Base-by-base conservation (phyloP, 2,797 vertebrate genomes). In the Sparus aurata region DNA sequence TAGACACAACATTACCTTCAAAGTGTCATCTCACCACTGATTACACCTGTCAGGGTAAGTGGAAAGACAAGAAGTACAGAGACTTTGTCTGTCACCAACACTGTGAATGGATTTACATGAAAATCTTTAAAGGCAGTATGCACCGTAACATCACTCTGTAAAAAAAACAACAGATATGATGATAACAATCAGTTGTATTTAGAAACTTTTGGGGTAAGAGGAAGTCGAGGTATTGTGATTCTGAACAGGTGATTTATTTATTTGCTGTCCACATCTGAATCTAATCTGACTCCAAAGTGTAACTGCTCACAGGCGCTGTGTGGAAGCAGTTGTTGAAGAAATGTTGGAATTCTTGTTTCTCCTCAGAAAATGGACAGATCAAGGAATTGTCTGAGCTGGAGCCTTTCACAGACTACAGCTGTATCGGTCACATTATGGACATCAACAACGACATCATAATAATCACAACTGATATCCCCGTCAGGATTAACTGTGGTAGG, bases 401-500 rank as follows among this genome's bases (percentile, higher is more conserved):
- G 60, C 91, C 87, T 0, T 84, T 69, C 49, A 84, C 65, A n/a
- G 0, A 53, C 0, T 93, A 94, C 87, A 65, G 0, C 0, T 95
- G 94, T 34, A 63, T 0, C 3, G 91, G 83, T 66, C 1, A 3
- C 2, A 67, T 91, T 55, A 13, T 17, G 13, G 0, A 50, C 2
- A 34, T 8, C 1, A 15, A 17, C 1, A 4, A 16, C 0, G 0
- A 0, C 15, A 0, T 0, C 13, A 61, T 22, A 0, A 30, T 1
- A 0, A n/a, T 1, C 0, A 30, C 0, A 2, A 0, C 0, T 27
- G 0, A 0, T 3, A 0, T 87, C 46, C 0, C 0, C 0, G 0
- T 93, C 45, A 0, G 0, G 0, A 66, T 87, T 2, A 0, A 30
- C 1, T 95, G 95, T 55, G 72, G 95, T 95, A 83, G 50, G 94